Percentiles rank a stretch among this genome's conserved stretches.
These are phyloP conservation scores for Apis florea DNA, from an alignment of 1,140 invertebrate genomes.

Conservation along the genomic window DNA sequence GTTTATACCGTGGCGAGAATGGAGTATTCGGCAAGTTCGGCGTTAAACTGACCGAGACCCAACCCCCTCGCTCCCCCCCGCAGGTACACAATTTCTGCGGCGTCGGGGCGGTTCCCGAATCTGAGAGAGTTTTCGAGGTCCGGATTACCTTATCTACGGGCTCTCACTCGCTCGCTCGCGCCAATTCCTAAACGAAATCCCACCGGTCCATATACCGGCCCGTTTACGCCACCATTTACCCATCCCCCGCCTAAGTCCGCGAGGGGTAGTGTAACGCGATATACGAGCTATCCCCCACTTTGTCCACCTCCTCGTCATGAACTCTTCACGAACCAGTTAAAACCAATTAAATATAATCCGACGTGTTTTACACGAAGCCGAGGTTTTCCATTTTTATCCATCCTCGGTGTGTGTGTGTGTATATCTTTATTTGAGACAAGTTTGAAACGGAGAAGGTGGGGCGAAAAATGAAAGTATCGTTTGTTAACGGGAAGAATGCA, in stretches of 20 bases:
- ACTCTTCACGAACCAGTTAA: conserved; percentile 25
- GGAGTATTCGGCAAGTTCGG: conserved; percentile 66
- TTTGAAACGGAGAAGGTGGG: too few species aligned
- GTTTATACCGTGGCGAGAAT: conserved; percentile 14
- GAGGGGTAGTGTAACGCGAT: conserved; percentile 51
- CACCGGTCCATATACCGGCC: conserved; percentile 59
- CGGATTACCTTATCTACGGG: conserved; percentile 79
- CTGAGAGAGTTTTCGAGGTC: conserved; percentile 72
- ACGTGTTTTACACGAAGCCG: too few species aligned
- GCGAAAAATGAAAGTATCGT: too few species aligned
- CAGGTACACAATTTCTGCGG: conserved; percentile 51
- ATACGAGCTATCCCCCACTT: conserved; percentile 43
- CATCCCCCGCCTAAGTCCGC: conserved; percentile 49
- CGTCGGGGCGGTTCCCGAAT: conserved; percentile 36
- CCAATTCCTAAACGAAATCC: conserved; percentile 70
- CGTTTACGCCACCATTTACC: conserved; percentile 71
- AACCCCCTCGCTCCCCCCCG: background rate
- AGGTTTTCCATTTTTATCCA: background rate
- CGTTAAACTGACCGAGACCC: conserved; percentile 61
- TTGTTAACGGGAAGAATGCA: too few species aligned
- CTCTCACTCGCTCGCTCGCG: conserved; percentile 73
- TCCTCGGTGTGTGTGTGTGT: too few species aligned
- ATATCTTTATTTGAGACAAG: too few species aligned
- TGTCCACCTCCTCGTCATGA: conserved; percentile 17
- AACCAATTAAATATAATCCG: too few species aligned